Conservation (phyloP, 1,140 invertebrate species). For the Danaus melanippus region DNA sequence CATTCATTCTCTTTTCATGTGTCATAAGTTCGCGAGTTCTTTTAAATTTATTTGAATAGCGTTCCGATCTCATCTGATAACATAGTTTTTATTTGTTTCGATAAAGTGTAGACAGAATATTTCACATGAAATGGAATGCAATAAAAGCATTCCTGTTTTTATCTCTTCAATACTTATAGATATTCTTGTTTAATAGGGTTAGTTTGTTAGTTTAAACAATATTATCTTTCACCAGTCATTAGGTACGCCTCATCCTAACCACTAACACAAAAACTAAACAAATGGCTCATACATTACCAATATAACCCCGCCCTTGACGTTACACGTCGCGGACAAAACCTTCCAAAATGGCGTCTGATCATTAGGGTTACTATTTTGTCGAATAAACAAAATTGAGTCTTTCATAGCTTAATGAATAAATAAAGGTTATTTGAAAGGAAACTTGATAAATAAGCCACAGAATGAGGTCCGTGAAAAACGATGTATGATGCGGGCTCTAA, state of each 20-base stretch:
- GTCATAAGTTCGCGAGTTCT: too few relatives aligned
- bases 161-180: too few relatives aligned
- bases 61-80: too few relatives aligned
- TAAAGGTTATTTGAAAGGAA: conserved; percentile 58
- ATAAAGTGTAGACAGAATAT: too few relatives aligned
- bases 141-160: too few relatives aligned
- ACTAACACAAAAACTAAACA: conserved; percentile 1
- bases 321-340: conserved; percentile 43
- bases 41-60: too few relatives aligned
- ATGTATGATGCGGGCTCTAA: conserved; percentile 49
- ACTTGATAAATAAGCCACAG: conserved; percentile 51
- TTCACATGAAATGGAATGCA: conserved; percentile 6
- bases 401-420: conserved; percentile 60
- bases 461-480: conserved; percentile 59
- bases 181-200: too few relatives aligned
- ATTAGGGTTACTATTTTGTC: conserved; percentile 67
- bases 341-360: conserved; percentile 56
- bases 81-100: too few relatives aligned
- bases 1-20: not conserved
- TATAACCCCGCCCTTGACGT: conserved; percentile 4
- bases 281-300: conserved; percentile 6
- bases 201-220: conserved; percentile 16
- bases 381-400: conserved; percentile 68
- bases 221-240: conserved; percentile 23
- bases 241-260: conserved; percentile 1